phyloP scores from a whole-genome alignment of 2,888 invertebrate genomes.

The Diaperis boleti region DNA sequence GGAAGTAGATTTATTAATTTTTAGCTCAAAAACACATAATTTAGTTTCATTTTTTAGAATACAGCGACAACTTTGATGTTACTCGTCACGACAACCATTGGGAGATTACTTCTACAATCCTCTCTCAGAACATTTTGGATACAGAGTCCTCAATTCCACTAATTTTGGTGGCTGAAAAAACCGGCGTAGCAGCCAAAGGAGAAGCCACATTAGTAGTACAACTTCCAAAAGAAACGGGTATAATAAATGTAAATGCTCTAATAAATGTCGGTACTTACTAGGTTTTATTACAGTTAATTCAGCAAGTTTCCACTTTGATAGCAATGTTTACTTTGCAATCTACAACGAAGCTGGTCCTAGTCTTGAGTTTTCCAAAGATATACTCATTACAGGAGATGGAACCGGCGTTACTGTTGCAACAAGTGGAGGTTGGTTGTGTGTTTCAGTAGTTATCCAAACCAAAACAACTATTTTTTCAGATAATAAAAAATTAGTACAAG shows the following conservation, averaged over 20 bases:
- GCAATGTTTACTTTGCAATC: background rate
- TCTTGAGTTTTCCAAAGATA: background rate
- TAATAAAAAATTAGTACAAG: too few species aligned
- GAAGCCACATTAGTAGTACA: constrained; percentile 38
- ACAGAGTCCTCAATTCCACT: constrained; percentile 34
- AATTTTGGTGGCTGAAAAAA: constrained; percentile 33
- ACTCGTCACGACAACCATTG: constrained; percentile 11
- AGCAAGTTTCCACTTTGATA: background rate
- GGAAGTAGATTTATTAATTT: background rate
- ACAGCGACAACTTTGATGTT: constrained; percentile 21
- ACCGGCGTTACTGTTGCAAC: too few species aligned
- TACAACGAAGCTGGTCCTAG: background rate
- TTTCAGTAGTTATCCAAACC: background rate
- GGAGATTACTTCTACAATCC: constrained; percentile 6
- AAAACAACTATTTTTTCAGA: constrained; percentile 1
- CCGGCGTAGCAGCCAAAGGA: constrained; percentile 9
- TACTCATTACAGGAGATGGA: background rate
- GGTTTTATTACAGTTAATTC: too few species aligned
- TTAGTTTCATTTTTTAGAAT: constrained; percentile 30
- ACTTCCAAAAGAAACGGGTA: constrained; percentile 7
- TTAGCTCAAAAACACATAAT: background rate
- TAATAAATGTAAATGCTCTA: background rate
- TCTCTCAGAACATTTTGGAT: constrained; percentile 29
- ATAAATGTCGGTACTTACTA: too few species aligned
- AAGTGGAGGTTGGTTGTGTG: too few species aligned